Base-by-base conservation (phyloP, 2,113 vertebrate species). In the Hydropotes inermis region DNA sequence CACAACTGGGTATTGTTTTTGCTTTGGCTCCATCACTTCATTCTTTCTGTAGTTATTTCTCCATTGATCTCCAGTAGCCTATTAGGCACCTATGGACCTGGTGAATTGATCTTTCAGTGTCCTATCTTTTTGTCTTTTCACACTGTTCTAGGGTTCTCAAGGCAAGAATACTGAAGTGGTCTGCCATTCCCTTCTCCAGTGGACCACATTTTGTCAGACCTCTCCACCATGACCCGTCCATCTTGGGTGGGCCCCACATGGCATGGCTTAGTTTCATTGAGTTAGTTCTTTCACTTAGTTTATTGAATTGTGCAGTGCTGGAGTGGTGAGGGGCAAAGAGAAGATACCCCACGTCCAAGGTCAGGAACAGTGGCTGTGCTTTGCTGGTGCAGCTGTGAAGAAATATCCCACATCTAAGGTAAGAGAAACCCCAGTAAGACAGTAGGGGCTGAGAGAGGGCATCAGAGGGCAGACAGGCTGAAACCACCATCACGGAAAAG, bases 271-370 rank as follows among this genome's bases (percentile, higher is more conserved):
- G 5, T 70, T 70, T 39, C 10, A 6, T 1, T 70, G 67, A 39
- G 2, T 23, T 70, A 39, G n/a, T 70, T 70, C 19, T 12, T 39
- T 23, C 5, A 2, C 10, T 23, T 70, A 70, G n/a, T 39, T 70
- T 21, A 39, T 1, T 70, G n/a, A 36, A 36, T 21, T 39, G n/a
- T 0, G 0, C 19, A 39, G 10, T 0, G 0, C 2, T 39, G 5
- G 19, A 39, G 21, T 0, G 0, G n/a, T 0, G 1, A 23, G 19
- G 11, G n/a, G n/a, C 19, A 0, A 0, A 70, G 67, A 39, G n/a
- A n/a, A 70, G 15, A 39, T 21, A 70, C 17, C n/a, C n/a, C 17
- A 70, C 11, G 1, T 36, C 17, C n/a, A 36, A 36, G n/a, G 4
- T 70, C 11, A 70, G 64, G 19, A 70, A 3, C 1, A 36, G n/a